Evolutionary conservation across 35 echinoderm and acorn worm species (phyloP), one percentile per base, ranked within the genome.

Genomic region (Apostichopus parvimensis): DNA sequence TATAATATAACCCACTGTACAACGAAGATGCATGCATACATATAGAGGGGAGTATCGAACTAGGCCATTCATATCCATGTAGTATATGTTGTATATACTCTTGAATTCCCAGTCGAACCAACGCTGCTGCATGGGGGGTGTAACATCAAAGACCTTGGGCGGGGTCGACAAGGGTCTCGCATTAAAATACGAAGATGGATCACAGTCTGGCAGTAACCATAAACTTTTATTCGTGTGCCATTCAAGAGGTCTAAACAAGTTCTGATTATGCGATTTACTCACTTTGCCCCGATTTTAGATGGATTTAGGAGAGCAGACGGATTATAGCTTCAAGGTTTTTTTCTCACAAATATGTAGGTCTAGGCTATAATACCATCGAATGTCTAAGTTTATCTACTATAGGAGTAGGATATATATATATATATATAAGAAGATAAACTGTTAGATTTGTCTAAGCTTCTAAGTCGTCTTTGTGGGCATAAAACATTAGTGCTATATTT

Each of bases 201-300:
- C 60, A 58, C 86, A 88, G 86, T 64, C 61, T 73, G 17, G 86
- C 86, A 68, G 68, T 73, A 66, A 88, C 86, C 68, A 88, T 88
- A 88, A 88, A 88, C 17, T 88, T 88, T 88, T 88, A 88, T 88
- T 53, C 64, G 13, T 66, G 5, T 52, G 86, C 62, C 86, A 34
- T 10, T 72, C 17, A 82, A 55, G 9, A 73, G 86, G 86, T 88
- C 86, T 72, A 72, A 88, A 88, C 86, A 88, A 88, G 57, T 73
- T 64, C 60, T 73, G 86, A 9, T 68, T 23, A 52, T 88, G 34
- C 86, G 45, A 88, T 88, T 88, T 88, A 73, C 21, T 75, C 17
- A 9, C 28, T 56, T 11, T 84, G 81, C 57, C 81, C 81, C 64
- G 6, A 23, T 66, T 88, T 73, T 22, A 66, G 86, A 73, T 88